Base-by-base conservation (phyloP, 1,140 invertebrate genomes). In the Tigriopus japonicus region DNA sequence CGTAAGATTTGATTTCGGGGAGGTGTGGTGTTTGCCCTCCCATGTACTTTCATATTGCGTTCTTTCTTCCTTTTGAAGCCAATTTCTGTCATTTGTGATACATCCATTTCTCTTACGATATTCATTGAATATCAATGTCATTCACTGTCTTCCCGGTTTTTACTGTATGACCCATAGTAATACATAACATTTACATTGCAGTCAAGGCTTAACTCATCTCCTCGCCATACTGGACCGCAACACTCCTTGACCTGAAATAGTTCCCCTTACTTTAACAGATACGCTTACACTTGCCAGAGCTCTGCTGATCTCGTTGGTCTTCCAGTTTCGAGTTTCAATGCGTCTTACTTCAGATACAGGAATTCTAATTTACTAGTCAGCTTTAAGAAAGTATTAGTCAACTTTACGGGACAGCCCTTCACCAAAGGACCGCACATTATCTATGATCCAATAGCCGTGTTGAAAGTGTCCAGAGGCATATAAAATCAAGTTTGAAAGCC, bases 171-270 rank as follows among this genome's bases (percentile, higher is more conserved):
- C n/a, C n/a, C n/a, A n/a, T n/a, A n/a, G n/a, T n/a, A n/a, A n/a
- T n/a, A n/a, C n/a, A n/a, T n/a, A n/a, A 0, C 74, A 70, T 0
- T 52, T 78, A 3, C 71, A 72, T 24, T 54, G 59, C 1, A 65
- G 65, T 0, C 24, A 69, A 10, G 70, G 66, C 13, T 68, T 60
- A 41, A 42, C 23, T 13, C 75, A 76, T 59, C 63, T 65, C 13
- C 63, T 77, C 1, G 76, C 74, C 0, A 66, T 68, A 7, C 70
- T 75, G 2, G 71, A 76, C 60, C 56, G 71, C 6, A 75, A 69
- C 62, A 71, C 72, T 0, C 58, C 70, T n/a, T 76, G 67, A 68
- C 70, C 68, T 0, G 73, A 76, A 65, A 69, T 70, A 1, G 59
- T 71, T 15, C 70, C 74, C 5, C 54, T 73, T 0, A 5, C 43